These are phyloP conservation scores for Lithophane ornitopus DNA, from an alignment of 2,888 invertebrate species.

Conservation along the genomic window DNA sequence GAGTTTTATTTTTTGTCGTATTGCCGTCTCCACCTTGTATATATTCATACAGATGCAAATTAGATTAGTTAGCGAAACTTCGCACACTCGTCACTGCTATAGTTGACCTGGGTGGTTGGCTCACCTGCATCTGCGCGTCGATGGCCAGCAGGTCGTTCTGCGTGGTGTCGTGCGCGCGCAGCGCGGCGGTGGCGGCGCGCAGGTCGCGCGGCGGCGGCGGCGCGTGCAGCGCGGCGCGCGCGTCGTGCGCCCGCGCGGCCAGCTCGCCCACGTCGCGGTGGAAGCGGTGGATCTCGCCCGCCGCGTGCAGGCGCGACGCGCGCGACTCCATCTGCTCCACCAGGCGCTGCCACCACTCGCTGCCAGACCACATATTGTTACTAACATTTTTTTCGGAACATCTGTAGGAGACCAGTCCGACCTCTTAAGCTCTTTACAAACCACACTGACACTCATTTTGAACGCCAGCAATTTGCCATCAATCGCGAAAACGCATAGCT, in stretches of 20 bases:
- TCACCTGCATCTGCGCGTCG: slow-evolving; percentile 92
- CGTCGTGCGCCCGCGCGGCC: slow-evolving; percentile 96
- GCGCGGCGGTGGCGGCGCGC: slow-evolving; percentile 95
- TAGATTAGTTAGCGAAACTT: too few species aligned
- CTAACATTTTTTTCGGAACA: too few species aligned
- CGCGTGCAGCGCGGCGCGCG: slow-evolving; percentile 95
- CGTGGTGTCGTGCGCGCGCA: slow-evolving; percentile 97
- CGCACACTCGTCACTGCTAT: too few species aligned
- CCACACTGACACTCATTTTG: too few species aligned
- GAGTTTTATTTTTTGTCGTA: too few species aligned
- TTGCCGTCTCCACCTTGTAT: too few species aligned
- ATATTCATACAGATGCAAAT: too few species aligned
- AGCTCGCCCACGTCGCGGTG: slow-evolving; percentile 98
- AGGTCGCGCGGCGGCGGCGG: slow-evolving; percentile 94
- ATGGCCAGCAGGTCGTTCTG: slow-evolving; percentile 96
- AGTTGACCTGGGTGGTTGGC: not conserved
- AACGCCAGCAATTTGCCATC: too few species aligned
- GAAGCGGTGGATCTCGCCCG: slow-evolving; percentile 99
- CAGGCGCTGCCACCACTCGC: slow-evolving; percentile 96
- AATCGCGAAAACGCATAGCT: too few species aligned
- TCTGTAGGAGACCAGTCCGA: too few species aligned
- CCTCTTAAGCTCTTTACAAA: too few species aligned
- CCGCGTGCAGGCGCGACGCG: slow-evolving; percentile 96
- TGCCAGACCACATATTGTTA: too few species aligned
- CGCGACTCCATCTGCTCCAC: slow-evolving; percentile 96